Evolutionary conservation across 2,888 invertebrate genomes (phyloP).

Genomic region (Arrhopalites spinosus): DNA sequence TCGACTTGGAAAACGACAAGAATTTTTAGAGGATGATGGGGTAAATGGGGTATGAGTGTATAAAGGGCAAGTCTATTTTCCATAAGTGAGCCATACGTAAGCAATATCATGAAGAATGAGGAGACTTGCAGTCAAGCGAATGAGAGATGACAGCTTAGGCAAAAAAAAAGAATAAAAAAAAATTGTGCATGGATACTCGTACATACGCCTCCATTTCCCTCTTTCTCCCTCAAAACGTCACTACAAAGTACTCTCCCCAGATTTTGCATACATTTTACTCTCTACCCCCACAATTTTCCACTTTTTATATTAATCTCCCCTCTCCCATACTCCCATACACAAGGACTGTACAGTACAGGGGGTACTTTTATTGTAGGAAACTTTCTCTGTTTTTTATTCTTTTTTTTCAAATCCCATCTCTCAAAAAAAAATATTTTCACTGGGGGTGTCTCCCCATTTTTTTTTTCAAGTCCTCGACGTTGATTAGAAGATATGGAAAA

Average conservation of each 20-base stretch:
- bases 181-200: constrained; percentile 3
- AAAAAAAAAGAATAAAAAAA: not conserved
- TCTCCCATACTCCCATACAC: too few species aligned
- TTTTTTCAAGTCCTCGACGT: too few species aligned
- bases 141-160: constrained; percentile 13
- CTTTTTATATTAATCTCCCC: constrained; percentile 12
- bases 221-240: not conserved
- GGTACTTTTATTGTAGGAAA: too few species aligned
- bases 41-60: constrained; percentile 38
- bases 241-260: not conserved
- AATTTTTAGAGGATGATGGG: constrained; percentile 28
- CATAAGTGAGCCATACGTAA: constrained; percentile 11
- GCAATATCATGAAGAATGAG: not conserved
- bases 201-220: not conserved
- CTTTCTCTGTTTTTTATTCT: too few species aligned
- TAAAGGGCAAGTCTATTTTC: constrained; percentile 30
- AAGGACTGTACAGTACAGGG: too few species aligned
- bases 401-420: too few species aligned
- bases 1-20: constrained; percentile 25
- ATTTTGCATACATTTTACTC: not conserved
- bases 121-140: not conserved
- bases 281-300: not conserved
- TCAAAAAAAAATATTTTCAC: too few species aligned
- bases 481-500: too few species aligned
- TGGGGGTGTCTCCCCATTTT: too few species aligned